phyloP scores from a whole-genome alignment of 2,888 invertebrate species.

The Nomada flava region DNA sequence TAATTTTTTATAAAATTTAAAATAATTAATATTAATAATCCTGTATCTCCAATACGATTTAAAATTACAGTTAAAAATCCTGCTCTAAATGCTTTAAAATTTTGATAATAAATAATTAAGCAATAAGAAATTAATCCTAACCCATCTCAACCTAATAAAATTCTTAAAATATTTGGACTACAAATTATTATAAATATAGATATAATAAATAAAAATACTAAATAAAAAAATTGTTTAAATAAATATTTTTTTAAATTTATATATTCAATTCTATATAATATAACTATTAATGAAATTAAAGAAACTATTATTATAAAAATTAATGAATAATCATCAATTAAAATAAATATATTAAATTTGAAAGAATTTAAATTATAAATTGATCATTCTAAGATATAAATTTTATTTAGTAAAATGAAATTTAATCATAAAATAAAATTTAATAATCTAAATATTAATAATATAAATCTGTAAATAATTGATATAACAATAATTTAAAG shows the following conservation, averaged over 20 bases:
- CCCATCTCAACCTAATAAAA: conserved; percentile 14
- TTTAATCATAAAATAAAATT: background rate
- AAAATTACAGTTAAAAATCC: conserved; percentile 14
- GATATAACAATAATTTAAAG: background rate
- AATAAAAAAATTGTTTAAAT: conserved; percentile 14
- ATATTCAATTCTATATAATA: conserved; percentile 9
- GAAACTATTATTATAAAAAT: conserved; percentile 8
- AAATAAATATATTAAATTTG: background rate
- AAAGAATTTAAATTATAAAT: background rate
- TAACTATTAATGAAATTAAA: conserved; percentile 3
- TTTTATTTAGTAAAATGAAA: background rate
- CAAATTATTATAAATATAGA: conserved; percentile 25
- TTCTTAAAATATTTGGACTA: background rate
- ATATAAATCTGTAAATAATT: background rate
- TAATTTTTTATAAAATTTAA: background rate
- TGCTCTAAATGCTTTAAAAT: background rate
- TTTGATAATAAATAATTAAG: conserved; percentile 24
- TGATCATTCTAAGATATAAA: background rate
- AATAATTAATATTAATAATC: conserved; percentile 13
- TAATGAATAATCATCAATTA: background rate
- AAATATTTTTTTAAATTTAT: background rate
- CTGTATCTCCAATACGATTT: conserved; percentile 15
- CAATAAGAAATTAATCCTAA: conserved; percentile 21
- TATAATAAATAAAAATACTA: background rate
- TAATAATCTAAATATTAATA: background rate